phyloP scores from a whole-genome alignment of 1,140 invertebrate genomes.

The Antheraea pernyi region DNA sequence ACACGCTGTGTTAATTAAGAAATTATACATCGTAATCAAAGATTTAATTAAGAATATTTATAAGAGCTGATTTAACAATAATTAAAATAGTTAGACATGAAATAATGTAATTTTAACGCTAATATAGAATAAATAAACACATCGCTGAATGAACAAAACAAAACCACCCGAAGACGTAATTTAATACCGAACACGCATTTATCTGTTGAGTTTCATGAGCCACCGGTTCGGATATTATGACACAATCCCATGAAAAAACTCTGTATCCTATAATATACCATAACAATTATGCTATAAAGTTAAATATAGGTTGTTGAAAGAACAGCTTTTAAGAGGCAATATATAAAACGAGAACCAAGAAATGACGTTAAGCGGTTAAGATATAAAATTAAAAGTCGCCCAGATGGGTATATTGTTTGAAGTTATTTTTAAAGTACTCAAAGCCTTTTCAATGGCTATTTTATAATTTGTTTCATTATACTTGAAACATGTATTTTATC shows the following conservation, averaged over 20 bases:
- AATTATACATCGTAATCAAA: too few relatives aligned
- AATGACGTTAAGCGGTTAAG: constrained; percentile 42
- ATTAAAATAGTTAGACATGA: too few relatives aligned
- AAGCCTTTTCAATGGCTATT: too few relatives aligned
- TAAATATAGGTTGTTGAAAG: constrained; percentile 24
- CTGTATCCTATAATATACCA: constrained; percentile 29
- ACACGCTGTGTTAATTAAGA: too few relatives aligned
- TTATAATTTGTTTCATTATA: too few relatives aligned
- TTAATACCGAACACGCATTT: constrained; percentile 64
- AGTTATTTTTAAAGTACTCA: background rate
- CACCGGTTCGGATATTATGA: constrained; percentile 59
- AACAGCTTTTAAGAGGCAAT: constrained; percentile 36
- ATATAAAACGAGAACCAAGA: constrained; percentile 52
- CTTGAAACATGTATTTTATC: background rate
- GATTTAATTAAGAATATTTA: too few relatives aligned
- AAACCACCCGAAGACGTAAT: constrained; percentile 41
- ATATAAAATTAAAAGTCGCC: constrained; percentile 12
- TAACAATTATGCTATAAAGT: constrained; percentile 24
- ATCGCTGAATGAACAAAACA: background rate
- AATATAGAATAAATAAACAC: too few relatives aligned
- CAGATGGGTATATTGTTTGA: constrained; percentile 6
- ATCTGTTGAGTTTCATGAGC: constrained; percentile 66
- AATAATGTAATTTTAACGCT: too few relatives aligned
- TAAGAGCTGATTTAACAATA: too few relatives aligned
- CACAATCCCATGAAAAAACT: constrained; percentile 42